These are phyloP conservation scores for Rhagoletis zephyria DNA, from an alignment of 1,140 invertebrate genomes.

Conservation along the genomic window DNA sequence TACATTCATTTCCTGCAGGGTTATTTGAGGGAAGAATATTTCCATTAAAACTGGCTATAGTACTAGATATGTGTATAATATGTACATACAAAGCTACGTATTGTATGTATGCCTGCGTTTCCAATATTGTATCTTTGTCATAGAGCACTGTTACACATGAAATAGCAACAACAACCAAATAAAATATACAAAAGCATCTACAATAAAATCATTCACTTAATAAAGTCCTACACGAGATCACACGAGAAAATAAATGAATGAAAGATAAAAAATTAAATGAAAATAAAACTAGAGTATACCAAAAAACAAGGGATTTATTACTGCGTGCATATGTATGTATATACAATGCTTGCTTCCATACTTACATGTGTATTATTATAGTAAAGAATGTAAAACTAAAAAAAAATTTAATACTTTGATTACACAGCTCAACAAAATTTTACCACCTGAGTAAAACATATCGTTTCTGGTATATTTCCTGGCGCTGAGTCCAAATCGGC, in stretches of 20 bases:
- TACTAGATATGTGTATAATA: neutral
- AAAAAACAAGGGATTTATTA: neutral
- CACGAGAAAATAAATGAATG: slow-evolving; percentile 11
- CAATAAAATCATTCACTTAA: slow-evolving; percentile 21
- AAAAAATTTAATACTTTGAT: too few species aligned
- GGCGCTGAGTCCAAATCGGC: too few species aligned
- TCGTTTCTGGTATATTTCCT: too few species aligned
- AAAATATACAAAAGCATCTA: neutral
- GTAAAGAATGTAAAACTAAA: neutral
- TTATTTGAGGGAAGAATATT: neutral
- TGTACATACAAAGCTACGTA: neutral
- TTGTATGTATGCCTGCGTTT: neutral
- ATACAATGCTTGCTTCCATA: neutral
- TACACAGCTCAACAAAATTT: too few species aligned
- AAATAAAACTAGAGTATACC: neutral
- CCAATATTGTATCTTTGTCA: neutral
- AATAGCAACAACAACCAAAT: neutral
- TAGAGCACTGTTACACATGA: neutral
- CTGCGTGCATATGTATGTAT: neutral
- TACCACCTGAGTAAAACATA: too few species aligned
- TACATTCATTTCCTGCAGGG: too few species aligned
- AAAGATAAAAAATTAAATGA: neutral
- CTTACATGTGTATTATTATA: neutral
- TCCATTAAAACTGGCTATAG: neutral
- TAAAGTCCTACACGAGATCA: slow-evolving; percentile 40